phyloP scores from a whole-genome alignment of 2,888 invertebrate species.

The Scaptomyza polygonia region DNA sequence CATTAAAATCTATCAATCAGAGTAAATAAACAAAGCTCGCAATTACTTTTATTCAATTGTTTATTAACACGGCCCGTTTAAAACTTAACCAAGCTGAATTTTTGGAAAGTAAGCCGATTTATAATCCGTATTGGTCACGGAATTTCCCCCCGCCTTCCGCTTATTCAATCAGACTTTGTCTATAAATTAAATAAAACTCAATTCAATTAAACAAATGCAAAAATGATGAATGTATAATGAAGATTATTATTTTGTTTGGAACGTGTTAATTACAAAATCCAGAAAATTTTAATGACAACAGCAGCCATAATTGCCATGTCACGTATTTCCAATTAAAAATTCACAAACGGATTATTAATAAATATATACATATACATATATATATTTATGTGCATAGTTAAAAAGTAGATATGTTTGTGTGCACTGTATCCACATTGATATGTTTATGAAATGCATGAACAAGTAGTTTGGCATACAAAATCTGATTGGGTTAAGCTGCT shows the following conservation, averaged over 20 bases:
- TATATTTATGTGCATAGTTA: background rate
- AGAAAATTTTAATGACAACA: conserved; percentile 40
- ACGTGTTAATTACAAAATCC: conserved; percentile 35
- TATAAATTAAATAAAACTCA: conserved; percentile 31
- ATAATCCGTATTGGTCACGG: background rate
- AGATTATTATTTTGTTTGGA: conserved; percentile 36
- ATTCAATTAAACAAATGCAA: conserved; percentile 36
- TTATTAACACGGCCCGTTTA: background rate
- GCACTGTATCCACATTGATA: background rate
- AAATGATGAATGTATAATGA: conserved; percentile 45
- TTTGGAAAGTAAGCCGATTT: conserved; percentile 9
- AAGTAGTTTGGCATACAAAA: conserved; percentile 40
- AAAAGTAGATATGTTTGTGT: background rate
- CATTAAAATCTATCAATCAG: background rate
- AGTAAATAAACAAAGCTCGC: background rate
- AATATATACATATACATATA: background rate
- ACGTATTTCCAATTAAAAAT: conserved; percentile 53
- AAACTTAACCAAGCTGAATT: background rate
- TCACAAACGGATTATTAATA: conserved; percentile 34
- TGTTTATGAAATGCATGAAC: conserved; percentile 15
- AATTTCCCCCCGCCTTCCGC: background rate
- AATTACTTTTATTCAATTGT: background rate
- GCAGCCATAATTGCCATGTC: conserved; percentile 42
- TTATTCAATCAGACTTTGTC: background rate
- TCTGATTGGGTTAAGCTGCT: conserved; percentile 56